Evolutionary conservation across 2,797 vertebrate genomes (phyloP), one percentile per base, ranked within the genome.

Genomic region (Ceyx erithaca): DNA sequence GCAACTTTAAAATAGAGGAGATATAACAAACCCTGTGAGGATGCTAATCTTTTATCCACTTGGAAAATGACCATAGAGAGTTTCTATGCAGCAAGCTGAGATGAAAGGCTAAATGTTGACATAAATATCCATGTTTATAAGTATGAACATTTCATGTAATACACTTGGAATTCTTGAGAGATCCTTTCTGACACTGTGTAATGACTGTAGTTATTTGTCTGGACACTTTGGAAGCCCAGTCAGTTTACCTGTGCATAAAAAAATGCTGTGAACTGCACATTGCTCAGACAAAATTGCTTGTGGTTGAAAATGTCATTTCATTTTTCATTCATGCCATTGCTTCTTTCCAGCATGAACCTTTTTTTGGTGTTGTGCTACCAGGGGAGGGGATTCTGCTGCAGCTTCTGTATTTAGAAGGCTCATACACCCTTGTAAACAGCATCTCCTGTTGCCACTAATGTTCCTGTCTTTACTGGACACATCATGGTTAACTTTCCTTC

Each of bases 1-100:
- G 31, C 35, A 82, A 78, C 31, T 89, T 86, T 10, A 45, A 80
- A 77, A 55, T 70, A 73, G 26, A 30, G 48, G 85, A 92, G 85
- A 69, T 40, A 63, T 19, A 81, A n/a, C 81, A 84, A 82, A 52
- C 82, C 51, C 59, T 87, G 12, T 77, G 35, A 94, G 20, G 52
- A 81, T 77, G 35, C 28, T 85, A 71, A 66, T 87, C 54, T 78
- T 92, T 92, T 85, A 85, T 87, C 68, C 16, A 81, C 21, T 71
- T 78, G 55, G 46, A 89, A 92, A 94, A 92, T 93, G 54, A 26
- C n/a, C 4, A 2, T 70, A 12, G 58, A 22, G 33, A 66, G 23
- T 73, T 92, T 43, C 33, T 68, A 35, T 55, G 46, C 72, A 85
- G 43, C 31, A 73, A 41, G 15, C 57, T 77, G 81, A 69, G 75